Conservation (phyloP, 2,113 vertebrate species). For the Otolemur garnettii region DNA sequence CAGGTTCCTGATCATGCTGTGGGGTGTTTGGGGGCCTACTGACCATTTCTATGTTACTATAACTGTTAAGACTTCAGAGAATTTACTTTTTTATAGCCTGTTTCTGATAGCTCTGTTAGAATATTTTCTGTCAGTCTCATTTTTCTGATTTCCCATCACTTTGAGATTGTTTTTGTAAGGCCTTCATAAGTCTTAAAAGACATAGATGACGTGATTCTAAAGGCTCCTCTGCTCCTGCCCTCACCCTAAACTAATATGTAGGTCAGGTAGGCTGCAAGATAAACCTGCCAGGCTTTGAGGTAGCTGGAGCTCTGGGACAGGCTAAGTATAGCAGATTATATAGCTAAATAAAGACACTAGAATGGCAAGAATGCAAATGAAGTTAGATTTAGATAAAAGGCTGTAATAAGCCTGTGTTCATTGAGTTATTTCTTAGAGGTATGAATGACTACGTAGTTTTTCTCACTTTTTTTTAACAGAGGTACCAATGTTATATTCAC, state of each 20-base stretch:
- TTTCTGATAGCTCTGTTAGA: not conserved
- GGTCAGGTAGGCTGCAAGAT: not conserved
- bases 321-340: not conserved
- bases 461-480: not conserved
- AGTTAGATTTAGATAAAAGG: not conserved
- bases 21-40: not conserved
- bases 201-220: conserved; percentile 46
- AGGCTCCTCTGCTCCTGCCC: not conserved
- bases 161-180: conserved; percentile 16
- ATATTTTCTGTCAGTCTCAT: not conserved
- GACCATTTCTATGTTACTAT: not conserved
- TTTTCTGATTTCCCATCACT: not conserved
- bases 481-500: not conserved
- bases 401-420: not conserved
- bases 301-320: not conserved
- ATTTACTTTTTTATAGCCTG: not conserved
- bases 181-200: conserved; percentile 6
- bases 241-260: not conserved
- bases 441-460: conserved; percentile 16
- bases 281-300: not conserved
- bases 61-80: not conserved
- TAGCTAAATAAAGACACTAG: conserved; percentile 4
- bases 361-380: not conserved
- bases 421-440: conserved; percentile 1
- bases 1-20: not conserved